phyloP scores from a whole-genome alignment of 2,797 vertebrate genomes.

The Morelia viridis region DNA sequence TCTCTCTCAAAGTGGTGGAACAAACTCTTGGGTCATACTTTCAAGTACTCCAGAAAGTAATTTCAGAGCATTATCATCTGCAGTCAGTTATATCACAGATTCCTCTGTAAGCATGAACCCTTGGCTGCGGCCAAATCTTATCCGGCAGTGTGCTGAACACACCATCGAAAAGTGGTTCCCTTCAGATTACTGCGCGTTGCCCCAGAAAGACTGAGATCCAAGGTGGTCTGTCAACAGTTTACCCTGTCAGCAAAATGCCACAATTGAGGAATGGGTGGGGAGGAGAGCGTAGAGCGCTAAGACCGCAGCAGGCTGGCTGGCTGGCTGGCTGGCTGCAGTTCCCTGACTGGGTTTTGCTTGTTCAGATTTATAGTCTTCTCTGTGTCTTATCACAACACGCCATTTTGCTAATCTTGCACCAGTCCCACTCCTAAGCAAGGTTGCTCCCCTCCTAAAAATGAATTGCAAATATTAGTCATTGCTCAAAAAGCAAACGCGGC shows the following conservation, averaged over 20 bases:
- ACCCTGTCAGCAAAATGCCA: conserved; percentile 49
- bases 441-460: not conserved
- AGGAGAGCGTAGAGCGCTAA: conserved; percentile 4
- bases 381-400: conserved; percentile 27
- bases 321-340: not conserved
- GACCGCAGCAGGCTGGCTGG: not conserved
- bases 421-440: not conserved
- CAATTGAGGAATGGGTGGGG: not conserved
- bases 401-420: not conserved
- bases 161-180: conserved; percentile 32
- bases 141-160: fast-evolving
- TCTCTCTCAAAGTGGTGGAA: not conserved
- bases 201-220: not conserved
- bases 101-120: conserved; percentile 17
- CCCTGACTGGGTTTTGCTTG: conserved; percentile 23
- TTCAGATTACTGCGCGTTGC: not conserved
- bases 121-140: conserved; percentile 34
- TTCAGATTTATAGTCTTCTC: conserved; percentile 19
- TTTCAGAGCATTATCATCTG: conserved; percentile 28
- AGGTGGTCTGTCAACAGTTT: conserved; percentile 39
- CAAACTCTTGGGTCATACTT: fast-evolving
- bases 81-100: not conserved
- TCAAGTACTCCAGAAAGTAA: not conserved
- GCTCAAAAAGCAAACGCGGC: conserved; percentile 29
- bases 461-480: conserved; percentile 21